phyloP scores from a whole-genome alignment of 2,797 vertebrate species.

The Acipenser transmontanus region DNA sequence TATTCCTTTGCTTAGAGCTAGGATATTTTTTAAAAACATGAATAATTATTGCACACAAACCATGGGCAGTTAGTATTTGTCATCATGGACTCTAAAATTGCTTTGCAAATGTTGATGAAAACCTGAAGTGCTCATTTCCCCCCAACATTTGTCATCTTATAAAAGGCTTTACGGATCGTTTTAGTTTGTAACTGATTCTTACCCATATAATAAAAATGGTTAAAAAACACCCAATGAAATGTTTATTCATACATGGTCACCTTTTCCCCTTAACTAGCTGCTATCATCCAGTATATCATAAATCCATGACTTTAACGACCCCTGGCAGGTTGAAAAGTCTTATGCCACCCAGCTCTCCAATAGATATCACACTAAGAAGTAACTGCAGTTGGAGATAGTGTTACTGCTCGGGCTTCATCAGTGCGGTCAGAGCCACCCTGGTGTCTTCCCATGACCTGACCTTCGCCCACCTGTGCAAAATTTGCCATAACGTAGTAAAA shows the following conservation, averaged over 20 bases:
- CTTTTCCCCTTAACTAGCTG: slow-evolving; percentile 15
- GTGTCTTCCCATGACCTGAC: slow-evolving; percentile 13
- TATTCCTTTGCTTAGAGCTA: too few relatives aligned
- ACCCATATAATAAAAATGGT: too few relatives aligned
- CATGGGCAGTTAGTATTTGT: too few relatives aligned
- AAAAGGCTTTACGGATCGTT: too few relatives aligned
- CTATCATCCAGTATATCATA: slow-evolving; percentile 25
- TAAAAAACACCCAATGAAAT: slow-evolving; percentile 1
- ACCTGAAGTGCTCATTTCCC: too few relatives aligned
- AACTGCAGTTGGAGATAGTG: slow-evolving; percentile 17
- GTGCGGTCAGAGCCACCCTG: not conserved
- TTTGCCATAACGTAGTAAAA: not conserved
- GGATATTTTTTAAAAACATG: too few relatives aligned
- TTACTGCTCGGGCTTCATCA: slow-evolving; percentile 22
- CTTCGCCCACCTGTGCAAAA: slow-evolving; percentile 14
- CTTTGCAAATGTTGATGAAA: too few relatives aligned
- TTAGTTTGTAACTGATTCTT: too few relatives aligned
- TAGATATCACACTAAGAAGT: slow-evolving; percentile 16
- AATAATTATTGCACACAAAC: too few relatives aligned
- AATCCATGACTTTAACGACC: slow-evolving; percentile 28
- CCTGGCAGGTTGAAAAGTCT: slow-evolving; percentile 20
- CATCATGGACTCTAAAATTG: too few relatives aligned
- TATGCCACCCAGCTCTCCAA: slow-evolving; percentile 20
- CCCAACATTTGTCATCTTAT: too few relatives aligned
- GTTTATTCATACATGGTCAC: slow-evolving; percentile 17